A percentile compares a stretch with the other conserved stretches of the same genome.
Conservation (phyloP, 2,888 invertebrate species). For the Steinernema carpocapsae region DNA sequence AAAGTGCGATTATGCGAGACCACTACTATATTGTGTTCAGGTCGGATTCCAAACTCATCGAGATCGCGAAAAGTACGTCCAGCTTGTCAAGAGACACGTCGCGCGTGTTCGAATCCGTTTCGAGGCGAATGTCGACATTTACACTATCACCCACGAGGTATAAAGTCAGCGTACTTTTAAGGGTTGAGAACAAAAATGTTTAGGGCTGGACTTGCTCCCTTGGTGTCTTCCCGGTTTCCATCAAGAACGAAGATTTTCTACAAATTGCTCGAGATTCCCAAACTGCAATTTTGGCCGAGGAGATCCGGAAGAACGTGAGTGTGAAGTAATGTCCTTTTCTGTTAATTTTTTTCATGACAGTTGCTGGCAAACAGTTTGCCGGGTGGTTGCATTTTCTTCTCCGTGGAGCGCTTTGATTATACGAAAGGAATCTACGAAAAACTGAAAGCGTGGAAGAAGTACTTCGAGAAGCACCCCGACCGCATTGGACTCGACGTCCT, state of each 20-base stretch:
- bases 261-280: slow-evolving; percentile 52
- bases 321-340: background rate
- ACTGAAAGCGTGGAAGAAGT: slow-evolving; percentile 52
- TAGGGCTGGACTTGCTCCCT: slow-evolving; percentile 60
- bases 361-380: slow-evolving; percentile 46
- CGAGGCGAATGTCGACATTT: slow-evolving; percentile 55
- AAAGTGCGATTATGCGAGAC: no score
- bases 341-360: slow-evolving; percentile 35
- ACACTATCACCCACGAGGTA: slow-evolving; percentile 54
- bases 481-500: slow-evolving; percentile 57
- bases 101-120: slow-evolving; percentile 53
- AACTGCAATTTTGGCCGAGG: slow-evolving; percentile 47
- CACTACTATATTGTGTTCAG: slow-evolving; percentile 38
- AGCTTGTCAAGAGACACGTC: slow-evolving; percentile 50
- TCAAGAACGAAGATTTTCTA: slow-evolving; percentile 64
- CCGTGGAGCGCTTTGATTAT: slow-evolving; percentile 64
- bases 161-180: background rate
- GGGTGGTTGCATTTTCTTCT: slow-evolving; percentile 60
- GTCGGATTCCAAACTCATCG: slow-evolving; percentile 65
- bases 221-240: slow-evolving; percentile 64
- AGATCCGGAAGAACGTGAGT: slow-evolving; percentile 48
- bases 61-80: slow-evolving; percentile 57
- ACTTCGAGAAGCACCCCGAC: slow-evolving; percentile 54
- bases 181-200: slow-evolving; percentile 17
- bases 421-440: slow-evolving; percentile 63